phyloP scores from a whole-genome alignment of 2,888 invertebrate species.

The Mesorhabditis belari region DNA sequence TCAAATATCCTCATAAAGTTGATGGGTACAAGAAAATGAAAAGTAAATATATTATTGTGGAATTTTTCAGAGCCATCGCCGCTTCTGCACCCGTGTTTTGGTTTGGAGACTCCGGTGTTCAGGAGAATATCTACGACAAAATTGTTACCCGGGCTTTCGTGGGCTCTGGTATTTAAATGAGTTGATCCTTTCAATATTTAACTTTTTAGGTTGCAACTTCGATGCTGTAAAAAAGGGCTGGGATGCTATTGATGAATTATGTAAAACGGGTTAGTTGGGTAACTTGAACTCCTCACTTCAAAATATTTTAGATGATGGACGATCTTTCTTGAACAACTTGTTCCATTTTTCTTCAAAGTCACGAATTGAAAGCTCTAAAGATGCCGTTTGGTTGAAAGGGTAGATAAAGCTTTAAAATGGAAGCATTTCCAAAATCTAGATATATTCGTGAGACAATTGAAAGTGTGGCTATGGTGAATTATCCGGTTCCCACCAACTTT shows the following conservation, averaged over 20 bases:
- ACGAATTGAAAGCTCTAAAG: constrained; percentile 43
- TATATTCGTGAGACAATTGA: constrained; percentile 51
- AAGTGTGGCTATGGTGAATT: constrained; percentile 86
- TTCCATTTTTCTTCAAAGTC: constrained; percentile 68
- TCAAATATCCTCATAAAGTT: constrained; percentile 80
- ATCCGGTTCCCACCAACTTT: constrained; percentile 81
- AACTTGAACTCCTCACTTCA: neutral
- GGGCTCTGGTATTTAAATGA: constrained; percentile 54
- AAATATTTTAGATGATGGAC: constrained; percentile 62
- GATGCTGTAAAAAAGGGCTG: constrained; percentile 72
- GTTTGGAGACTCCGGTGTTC: constrained; percentile 37
- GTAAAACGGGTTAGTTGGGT: constrained; percentile 56
- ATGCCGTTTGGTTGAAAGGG: constrained; percentile 16
- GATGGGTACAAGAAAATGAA: neutral
- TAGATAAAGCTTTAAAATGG: neutral
- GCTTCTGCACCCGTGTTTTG: constrained; percentile 72
- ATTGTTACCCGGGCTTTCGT: constrained; percentile 74
- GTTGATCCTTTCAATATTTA: too few relatives aligned
- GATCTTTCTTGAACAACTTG: constrained; percentile 65
- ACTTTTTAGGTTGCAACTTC: constrained; percentile 41
- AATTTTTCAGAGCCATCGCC: constrained; percentile 73
- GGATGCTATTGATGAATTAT: constrained; percentile 63
- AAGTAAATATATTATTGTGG: neutral
- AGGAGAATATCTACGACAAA: constrained; percentile 31
- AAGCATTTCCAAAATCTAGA: constrained; percentile 2